Conservation (phyloP, 2,797 vertebrate species). For the Melanotaenia trifasciata region DNA sequence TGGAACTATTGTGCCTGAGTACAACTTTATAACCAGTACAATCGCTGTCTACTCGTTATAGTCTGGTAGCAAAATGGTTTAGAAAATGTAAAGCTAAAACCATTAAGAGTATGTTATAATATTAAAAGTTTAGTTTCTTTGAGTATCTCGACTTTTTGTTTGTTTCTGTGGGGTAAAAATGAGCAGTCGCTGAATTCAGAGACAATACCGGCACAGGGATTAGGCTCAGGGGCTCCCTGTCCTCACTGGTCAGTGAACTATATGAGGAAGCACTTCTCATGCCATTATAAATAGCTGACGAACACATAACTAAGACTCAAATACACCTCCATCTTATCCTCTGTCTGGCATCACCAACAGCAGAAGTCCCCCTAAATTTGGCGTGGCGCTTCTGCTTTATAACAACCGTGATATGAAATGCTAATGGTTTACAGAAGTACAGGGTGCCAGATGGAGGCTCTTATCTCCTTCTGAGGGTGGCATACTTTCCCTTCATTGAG, state of each 20-base stretch:
- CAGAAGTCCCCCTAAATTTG: slow-evolving; percentile 25
- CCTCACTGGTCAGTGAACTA: slow-evolving; percentile 67
- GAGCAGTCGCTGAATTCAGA: slow-evolving; percentile 20
- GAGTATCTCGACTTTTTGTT: not conserved
- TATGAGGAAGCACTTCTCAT: slow-evolving; percentile 70
- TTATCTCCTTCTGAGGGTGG: not conserved
- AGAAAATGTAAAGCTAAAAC: not conserved
- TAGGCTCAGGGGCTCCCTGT: slow-evolving; percentile 56
- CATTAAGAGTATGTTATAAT: not conserved
- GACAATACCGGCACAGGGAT: slow-evolving; percentile 38
- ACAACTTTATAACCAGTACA: not conserved
- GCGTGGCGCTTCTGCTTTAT: slow-evolving; percentile 22
- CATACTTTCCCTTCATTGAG: slow-evolving; percentile 40
- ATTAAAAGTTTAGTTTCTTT: not conserved
- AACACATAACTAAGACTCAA: slow-evolving; percentile 72
- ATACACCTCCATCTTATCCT: slow-evolving; percentile 57
- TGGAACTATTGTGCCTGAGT: not conserved
- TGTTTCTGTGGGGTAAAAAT: not conserved
- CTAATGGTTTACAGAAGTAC: slow-evolving; percentile 7
- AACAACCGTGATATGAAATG: slow-evolving; percentile 24
- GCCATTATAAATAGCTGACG: slow-evolving; percentile 76
- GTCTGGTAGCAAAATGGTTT: not conserved
- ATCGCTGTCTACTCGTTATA: not conserved
- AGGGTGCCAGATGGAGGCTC: slow-evolving; percentile 7
- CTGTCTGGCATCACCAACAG: slow-evolving; percentile 52